Evolutionary conservation across 2,113 vertebrate species (phyloP), one percentile per base, ranked within the genome.

Genomic region (Rhea pennata): DNA sequence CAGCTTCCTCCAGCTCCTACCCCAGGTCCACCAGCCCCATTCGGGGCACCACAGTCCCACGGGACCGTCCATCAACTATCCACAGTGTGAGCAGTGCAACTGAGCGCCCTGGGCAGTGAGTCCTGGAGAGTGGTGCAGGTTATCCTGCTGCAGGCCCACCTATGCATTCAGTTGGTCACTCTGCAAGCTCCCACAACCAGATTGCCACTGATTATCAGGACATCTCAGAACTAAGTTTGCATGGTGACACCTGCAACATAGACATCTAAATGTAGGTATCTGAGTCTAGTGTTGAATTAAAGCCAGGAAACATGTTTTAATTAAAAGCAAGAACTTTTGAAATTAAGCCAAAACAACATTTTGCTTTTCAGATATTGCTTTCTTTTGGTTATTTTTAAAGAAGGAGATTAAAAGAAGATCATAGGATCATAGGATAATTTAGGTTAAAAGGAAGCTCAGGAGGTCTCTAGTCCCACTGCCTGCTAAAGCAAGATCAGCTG

Each of bases 131-230:
- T 73, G 67, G 20, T 5, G 66, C 61, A 76, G 48, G 6, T 85
- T 9, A 48, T 48, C 46, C 31, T 19, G 31, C 29, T 12, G 56
- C 29, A 59, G 31, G 56, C 8, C 56, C 54, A 29, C 22, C 5
- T 0, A 2, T 9, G 2, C 8, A 23, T 44, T 22, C 24, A 7
- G 5, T 29, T 48, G 48, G 19, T 13, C 2, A 1, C 29, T 73
- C 75, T 70, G 11, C 10, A 50, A 5, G 22, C 9, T 79, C n/a
- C 50, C 29, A 13, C 5, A 17, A 48, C 15, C 0, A 0, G 12
- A 70, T 39, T 6, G 61, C 22, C 53, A 21, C 4, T 3, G 4
- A 12, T 53, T 56, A 56, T 5, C 0, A 0, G 42, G 11, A 87
- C 50, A 29, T 46, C 54, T 71, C 73, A 84, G 40, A 26, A 88